A percentile compares a stretch with the other conserved stretches of the same genome.
Evolutionary conservation across 2,888 invertebrate species (phyloP).

Genomic region (Philaethria dido): DNA sequence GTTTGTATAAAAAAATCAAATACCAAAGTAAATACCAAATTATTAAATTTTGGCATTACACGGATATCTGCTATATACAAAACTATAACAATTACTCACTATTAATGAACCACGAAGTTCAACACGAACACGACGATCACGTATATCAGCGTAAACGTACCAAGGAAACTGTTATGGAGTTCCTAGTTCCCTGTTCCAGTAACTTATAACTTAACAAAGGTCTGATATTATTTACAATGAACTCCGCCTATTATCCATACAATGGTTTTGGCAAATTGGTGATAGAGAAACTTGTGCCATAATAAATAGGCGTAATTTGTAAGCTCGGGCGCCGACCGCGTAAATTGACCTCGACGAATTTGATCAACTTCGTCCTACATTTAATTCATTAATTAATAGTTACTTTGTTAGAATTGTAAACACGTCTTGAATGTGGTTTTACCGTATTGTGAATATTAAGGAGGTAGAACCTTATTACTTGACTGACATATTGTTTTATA

Average conservation of each 20-base stretch:
- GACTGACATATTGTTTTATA: too few relatives aligned
- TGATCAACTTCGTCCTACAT: constrained; percentile 50
- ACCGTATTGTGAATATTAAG: background rate
- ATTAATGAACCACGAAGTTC: background rate
- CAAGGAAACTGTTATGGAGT: constrained; percentile 24
- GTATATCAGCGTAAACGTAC: constrained; percentile 29
- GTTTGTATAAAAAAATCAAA: too few relatives aligned
- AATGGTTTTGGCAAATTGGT: constrained; percentile 70
- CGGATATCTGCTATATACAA: background rate
- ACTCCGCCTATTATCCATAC: constrained; percentile 61
- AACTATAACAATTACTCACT: constrained; percentile 6
- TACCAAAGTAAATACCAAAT: background rate
- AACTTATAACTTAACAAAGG: constrained; percentile 38
- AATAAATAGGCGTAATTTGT: constrained; percentile 74
- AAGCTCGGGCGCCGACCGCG: constrained; percentile 47
- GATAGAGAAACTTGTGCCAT: constrained; percentile 69
- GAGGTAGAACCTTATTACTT: background rate
- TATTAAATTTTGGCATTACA: background rate
- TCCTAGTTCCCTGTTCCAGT: constrained; percentile 25
- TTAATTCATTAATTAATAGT: constrained; percentile 40
- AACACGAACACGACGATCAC: constrained; percentile 13
- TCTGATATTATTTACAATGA: constrained; percentile 47
- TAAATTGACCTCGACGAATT: constrained; percentile 55
- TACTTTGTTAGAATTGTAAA: constrained; percentile 30
- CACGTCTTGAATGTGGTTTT: constrained; percentile 7